phyloP scores from a whole-genome alignment of 2,113 vertebrate species.

The Dipodomys merriami region DNA sequence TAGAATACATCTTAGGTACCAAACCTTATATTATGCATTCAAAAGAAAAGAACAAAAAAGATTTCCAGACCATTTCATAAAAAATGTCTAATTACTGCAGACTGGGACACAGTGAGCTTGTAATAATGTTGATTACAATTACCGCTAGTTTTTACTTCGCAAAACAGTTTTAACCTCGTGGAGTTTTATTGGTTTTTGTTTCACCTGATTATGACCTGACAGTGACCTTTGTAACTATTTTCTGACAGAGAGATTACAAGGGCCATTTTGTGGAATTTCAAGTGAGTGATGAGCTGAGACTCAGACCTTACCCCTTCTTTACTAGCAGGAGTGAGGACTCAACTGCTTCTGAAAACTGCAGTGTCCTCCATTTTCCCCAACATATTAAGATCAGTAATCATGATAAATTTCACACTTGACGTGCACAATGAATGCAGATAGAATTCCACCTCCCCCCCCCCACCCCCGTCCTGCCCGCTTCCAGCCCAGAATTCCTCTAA shows the following conservation, averaged over 20 bases:
- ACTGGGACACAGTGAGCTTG: neutral
- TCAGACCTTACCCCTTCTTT: neutral
- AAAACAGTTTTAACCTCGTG: neutral
- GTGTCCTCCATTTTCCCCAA: neutral
- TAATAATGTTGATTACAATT: neutral
- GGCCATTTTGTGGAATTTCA: neutral
- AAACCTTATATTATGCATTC: neutral
- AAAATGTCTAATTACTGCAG: neutral
- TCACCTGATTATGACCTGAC: neutral
- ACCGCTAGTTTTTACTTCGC: constrained; percentile 15
- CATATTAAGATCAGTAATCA: neutral
- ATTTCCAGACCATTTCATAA: neutral
- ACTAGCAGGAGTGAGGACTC: neutral
- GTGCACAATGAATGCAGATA: neutral
- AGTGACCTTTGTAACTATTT: neutral
- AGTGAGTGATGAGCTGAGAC: neutral
- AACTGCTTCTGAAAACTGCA: neutral
- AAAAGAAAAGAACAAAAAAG: neutral
- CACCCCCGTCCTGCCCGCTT: too few relatives aligned
- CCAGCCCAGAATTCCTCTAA: neutral
- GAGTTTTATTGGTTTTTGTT: neutral
- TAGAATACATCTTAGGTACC: neutral
- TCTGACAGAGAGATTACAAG: neutral
- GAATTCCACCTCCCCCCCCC: neutral
- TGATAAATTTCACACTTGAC: neutral